Evolutionary conservation across 2,113 vertebrate genomes (phyloP), one percentile per base, ranked within the genome.

Genomic region (Uropsilus gracilis): DNA sequence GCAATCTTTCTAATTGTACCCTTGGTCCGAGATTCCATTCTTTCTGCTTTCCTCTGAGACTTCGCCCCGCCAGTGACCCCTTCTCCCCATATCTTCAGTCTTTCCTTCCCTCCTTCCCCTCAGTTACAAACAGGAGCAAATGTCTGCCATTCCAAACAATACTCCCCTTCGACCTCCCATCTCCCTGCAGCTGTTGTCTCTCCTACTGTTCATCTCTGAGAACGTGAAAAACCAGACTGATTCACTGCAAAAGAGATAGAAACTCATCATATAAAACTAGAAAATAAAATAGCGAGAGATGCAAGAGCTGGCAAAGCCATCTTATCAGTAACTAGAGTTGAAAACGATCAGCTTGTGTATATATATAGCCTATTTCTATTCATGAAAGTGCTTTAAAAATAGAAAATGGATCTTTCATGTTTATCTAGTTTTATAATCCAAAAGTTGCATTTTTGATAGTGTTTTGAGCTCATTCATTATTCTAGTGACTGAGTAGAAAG

Each of bases 81-180:
- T 13, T 44, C n/a, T 81, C 34, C 22, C 59, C 44, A 0, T 68
- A 46, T 64, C 44, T 75, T 44, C 44, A 75, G 28, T 16, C 20
- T 53, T 90, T 59, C 61, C 78, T 88, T 63, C 71, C 37, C 22
- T 61, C 59, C 46, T 75, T 85, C 82, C 64, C 86, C 87, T 69
- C 14, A 8, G 37, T 71, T 72, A 24, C 7, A 50, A 81, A 61
- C 75, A 71, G 28, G 80, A 82, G 68, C 22, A 59, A 10, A 32
- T 64, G 34, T 89, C 73, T 82, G 53, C 46, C 78, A 64, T 64
- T 86, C 30, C 68, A 86, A 88, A 64, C 59, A 82, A 69, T 26
- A 28, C 37, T 12, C 5, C 30, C 26, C 28, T 69, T 53, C 53
- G 50, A 81, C 86, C 83, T 89, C 24, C 6, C 11, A 3, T 34